Base-by-base conservation (phyloP, 1,140 invertebrate species). In the Panulirus ornatus region DNA sequence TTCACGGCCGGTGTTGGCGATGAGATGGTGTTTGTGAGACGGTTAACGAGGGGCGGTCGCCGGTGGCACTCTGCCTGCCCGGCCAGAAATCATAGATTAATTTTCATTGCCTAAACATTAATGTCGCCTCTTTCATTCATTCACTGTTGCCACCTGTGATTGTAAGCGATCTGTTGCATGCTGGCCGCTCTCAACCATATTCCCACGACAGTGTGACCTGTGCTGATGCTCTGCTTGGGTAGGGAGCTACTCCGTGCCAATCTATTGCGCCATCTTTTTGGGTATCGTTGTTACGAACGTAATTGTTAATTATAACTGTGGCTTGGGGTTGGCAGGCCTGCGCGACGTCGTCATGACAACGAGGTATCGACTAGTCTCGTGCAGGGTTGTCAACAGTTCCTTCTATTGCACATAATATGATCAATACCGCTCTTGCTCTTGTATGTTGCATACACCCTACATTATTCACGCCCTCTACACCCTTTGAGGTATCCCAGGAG, bases 301-400 rank as follows among this genome's bases (percentile, higher is more conserved):
- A 75, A 19, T 8, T 75, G 3, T 0, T 36, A 34, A 36, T 19
- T 38, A 6, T 16, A 75, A 36, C 0, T 8, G 36, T 42, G 36
- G 14, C 11, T 30, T 11, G 22, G 38, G 16, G 73, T 75, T 75
- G 73, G 73, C 73, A n/a, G 73, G 0, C 73, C 73, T 75, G 73
- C 22, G 73, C 11, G 36, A 34, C 73, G 73, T 75, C 27, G 73
- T 42, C 73, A 75, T 75, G 73, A 75, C 73, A 42, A 75, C 73
- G 73, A 75, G 73, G 73, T 75, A 75, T 75, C 73, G 73, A 75
- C 73, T 75, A 36, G 73, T 8, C 34, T 30, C 34, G 73, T 22
- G 73, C 34, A 19, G 38, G 73, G 73, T 75, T 75, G 73, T 75
- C 73, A 42, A 40, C 73, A 42, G n/a, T 75, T 42, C 34, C 73